Base-by-base conservation (phyloP, 2,888 invertebrate genomes). In the Celastrina argiolus region DNA sequence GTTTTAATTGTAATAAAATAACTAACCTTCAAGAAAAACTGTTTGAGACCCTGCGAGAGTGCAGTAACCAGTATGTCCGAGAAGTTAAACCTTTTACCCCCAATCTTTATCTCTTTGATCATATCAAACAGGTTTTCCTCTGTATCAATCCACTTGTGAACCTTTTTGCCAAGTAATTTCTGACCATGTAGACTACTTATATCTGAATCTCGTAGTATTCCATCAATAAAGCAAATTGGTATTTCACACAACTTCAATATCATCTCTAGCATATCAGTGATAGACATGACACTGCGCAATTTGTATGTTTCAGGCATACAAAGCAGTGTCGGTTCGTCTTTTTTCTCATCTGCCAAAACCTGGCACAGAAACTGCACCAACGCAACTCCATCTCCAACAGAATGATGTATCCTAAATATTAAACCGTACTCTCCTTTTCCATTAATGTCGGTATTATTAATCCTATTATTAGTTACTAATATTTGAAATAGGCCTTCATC, bases 321-420 rank as follows among this genome's bases (percentile, higher is more conserved):
- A 67, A 79, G 79, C 71, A 77, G 69, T 45, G 72, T 64, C 26
- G 70, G 51, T 56, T 72, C 72, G 56, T 72, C 69, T 34, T 75
- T 69, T n/a, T 72, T 74, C 58, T 81, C 74, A 71, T 92, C 92
- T 7, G 88, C 84, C 59, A 93, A 79, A 1, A 82, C 78, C 72
- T 89, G 83, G 68, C 91, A 79, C 14, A 93, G 76, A 67, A 93
- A 78, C 66, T 88, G 83, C 45, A 92, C 76, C 10, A 93, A 75
- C 4, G 92, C 87, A 0, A 90, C 85, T 1, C 93, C 92, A 72
- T 93, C 92, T 1, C 92, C 92, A 0, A 93, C 74, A 5, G 92
- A 83, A 76, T 93, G 93, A 75, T 93, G 92, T 65, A 93, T 82
- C 68, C 92, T 85, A 70, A 92, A 89, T 67, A 93, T 74, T 39